Conservation (phyloP, 2,113 vertebrate genomes). For the Percopsis transmontana region DNA sequence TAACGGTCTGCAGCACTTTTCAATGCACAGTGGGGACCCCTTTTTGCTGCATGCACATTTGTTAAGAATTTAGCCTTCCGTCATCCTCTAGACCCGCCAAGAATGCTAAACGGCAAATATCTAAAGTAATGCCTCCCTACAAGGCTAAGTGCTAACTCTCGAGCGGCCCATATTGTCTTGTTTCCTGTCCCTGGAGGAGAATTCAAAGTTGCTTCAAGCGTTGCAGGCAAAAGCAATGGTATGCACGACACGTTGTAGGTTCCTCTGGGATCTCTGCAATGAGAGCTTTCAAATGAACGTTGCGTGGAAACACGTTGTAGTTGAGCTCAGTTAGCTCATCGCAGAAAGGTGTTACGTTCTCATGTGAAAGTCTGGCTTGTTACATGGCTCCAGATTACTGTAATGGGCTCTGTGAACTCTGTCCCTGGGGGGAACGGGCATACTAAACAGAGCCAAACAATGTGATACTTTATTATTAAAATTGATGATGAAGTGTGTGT, state of each 20-base stretch:
- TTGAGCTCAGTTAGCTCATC: constrained; percentile 52
- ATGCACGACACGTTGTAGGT: constrained; percentile 76
- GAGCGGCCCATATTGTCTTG: constrained; percentile 33
- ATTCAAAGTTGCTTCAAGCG: constrained; percentile 59
- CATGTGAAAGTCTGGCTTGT: constrained; percentile 75
- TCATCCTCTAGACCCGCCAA: constrained; percentile 52
- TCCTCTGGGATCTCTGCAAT: constrained; percentile 75
- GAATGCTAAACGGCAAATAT: constrained; percentile 59
- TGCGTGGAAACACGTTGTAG: constrained; percentile 68
- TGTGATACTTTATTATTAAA: too few relatives aligned
- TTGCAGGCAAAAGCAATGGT: constrained; percentile 60
- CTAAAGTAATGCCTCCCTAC: constrained; percentile 73
- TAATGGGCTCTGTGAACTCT: constrained; percentile 45
- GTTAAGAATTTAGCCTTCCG: constrained; percentile 46
- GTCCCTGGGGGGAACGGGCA: constrained; percentile 27
- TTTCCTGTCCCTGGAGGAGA: constrained; percentile 60
- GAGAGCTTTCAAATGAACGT: constrained; percentile 61
- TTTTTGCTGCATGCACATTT: constrained; percentile 43
- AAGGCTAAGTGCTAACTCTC: constrained; percentile 63
- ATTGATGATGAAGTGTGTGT: too few relatives aligned
- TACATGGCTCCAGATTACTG: constrained; percentile 50
- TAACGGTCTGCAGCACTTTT: constrained; percentile 34
- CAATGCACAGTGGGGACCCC: constrained; percentile 19
- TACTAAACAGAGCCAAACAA: background rate
- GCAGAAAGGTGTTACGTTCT: constrained; percentile 75